phyloP scores from a whole-genome alignment of 2,888 invertebrate genomes.

The Drosophila acutilabella region DNA sequence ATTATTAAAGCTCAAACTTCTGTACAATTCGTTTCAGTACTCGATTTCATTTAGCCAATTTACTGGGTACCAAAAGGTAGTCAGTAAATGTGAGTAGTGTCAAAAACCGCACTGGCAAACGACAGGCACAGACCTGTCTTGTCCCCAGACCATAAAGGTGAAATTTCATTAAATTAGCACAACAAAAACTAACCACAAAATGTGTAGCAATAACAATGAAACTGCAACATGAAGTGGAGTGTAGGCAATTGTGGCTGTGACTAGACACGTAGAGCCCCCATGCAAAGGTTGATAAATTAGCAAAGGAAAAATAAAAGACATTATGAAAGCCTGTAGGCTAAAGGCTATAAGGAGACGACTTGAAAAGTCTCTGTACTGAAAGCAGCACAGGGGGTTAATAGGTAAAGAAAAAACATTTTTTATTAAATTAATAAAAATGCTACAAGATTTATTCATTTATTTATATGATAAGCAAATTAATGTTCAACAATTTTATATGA shows the following conservation, averaged over 20 bases:
- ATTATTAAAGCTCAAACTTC: too few species aligned
- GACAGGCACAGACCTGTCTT: background rate
- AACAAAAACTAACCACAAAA: conserved; percentile 63
- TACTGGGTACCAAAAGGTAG: conserved; percentile 10
- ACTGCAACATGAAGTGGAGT: conserved; percentile 33
- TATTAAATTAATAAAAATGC: too few species aligned
- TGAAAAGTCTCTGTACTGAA: too few species aligned
- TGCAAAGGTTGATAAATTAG: conserved; percentile 65
- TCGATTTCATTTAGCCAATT: background rate
- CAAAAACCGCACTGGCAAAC: conserved; percentile 27
- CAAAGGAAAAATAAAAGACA: background rate
- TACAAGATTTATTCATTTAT: too few species aligned
- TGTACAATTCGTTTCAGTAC: too few species aligned
- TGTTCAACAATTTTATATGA: too few species aligned
- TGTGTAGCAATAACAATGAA: conserved; percentile 42
- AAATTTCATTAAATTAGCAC: conserved; percentile 72
- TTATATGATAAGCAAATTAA: too few species aligned
- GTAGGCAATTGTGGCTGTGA: conserved; percentile 36
- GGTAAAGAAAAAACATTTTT: too few species aligned
- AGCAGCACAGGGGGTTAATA: too few species aligned
- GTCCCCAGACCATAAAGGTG: conserved; percentile 14
- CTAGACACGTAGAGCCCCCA: conserved; percentile 55
- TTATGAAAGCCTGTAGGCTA: too few species aligned
- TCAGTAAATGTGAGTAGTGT: conserved; percentile 28
- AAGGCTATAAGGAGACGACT: too few species aligned